phyloP scores from a whole-genome alignment of 1,140 invertebrate species.

The Atta colombica region DNA sequence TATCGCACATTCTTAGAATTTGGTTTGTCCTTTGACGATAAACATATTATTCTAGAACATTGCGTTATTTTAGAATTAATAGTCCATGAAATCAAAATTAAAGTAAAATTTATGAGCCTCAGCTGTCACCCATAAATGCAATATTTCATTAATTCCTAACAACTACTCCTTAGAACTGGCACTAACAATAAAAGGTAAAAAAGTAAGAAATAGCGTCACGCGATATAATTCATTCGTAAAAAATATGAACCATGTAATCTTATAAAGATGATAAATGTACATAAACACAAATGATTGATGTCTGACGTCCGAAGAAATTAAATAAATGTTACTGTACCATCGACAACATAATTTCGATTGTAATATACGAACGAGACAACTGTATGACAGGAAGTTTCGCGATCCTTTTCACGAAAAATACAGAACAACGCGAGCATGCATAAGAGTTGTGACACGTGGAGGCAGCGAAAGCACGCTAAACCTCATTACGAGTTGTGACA shows the following conservation, averaged over 20 bases:
- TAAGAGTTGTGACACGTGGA: constrained; percentile 31
- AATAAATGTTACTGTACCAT: background rate
- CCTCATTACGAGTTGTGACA: constrained; percentile 62
- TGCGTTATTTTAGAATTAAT: constrained; percentile 33
- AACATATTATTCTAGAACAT: constrained; percentile 18
- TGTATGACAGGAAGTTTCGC: constrained; percentile 10
- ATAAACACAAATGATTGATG: constrained; percentile 2
- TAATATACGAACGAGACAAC: background rate
- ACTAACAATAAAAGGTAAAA: background rate
- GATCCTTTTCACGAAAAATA: background rate
- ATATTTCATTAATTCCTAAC: constrained; percentile 48
- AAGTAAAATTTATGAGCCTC: constrained; percentile 45
- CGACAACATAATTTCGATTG: constrained; percentile 42
- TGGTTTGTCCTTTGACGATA: background rate
- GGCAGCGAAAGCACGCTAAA: constrained; percentile 43
- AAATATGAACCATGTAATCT: background rate
- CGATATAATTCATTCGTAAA: constrained; percentile 39
- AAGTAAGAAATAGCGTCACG: constrained; percentile 11
- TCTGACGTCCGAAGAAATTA: background rate
- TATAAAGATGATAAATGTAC: constrained; percentile 20
- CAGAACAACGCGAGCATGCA: constrained; percentile 14
- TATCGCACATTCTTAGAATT: background rate
- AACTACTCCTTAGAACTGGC: background rate
- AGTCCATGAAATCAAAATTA: constrained; percentile 37
- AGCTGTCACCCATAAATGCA: constrained; percentile 10